These are phyloP conservation scores for Acanthurus leucopareius DNA, from an alignment of 2,797 vertebrate genomes.

Conservation along the genomic window DNA sequence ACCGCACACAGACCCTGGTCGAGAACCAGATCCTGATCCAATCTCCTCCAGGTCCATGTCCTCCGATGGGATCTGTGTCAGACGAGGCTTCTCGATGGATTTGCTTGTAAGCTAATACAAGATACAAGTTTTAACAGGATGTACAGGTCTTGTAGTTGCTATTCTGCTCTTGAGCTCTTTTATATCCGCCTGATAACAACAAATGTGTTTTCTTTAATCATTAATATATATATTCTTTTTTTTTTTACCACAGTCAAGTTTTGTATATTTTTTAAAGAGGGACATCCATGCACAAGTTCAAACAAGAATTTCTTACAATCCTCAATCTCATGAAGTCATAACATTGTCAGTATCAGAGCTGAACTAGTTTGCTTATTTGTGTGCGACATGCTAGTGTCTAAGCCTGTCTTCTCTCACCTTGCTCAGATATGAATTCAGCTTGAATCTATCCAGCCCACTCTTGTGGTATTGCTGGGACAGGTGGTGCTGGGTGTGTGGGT, in stretches of 20 bases:
- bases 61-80: constrained; percentile 91
- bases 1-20: constrained; percentile 69
- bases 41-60: constrained; percentile 89
- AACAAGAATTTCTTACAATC: background rate
- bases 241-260: background rate
- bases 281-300: background rate
- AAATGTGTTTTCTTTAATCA: background rate
- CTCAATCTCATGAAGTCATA: background rate
- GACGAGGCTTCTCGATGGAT: constrained; percentile 85
- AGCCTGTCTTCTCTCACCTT: constrained; percentile 68
- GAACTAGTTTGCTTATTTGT: background rate
- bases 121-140: constrained; percentile 22
- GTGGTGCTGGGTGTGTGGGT: constrained; percentile 65
- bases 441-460: constrained; percentile 84
- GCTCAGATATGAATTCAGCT: constrained; percentile 75
- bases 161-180: background rate
- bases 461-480: constrained; percentile 84
- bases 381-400: background rate
- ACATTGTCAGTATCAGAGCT: background rate
- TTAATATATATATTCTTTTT: no score
- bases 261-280: background rate
- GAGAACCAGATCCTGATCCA: constrained; percentile 69
- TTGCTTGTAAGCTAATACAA: constrained; percentile 78
- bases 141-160: background rate
- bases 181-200: constrained; percentile 6